Evolutionary conservation across 2,888 invertebrate species (phyloP).

Genomic region (Polietes domitor): DNA sequence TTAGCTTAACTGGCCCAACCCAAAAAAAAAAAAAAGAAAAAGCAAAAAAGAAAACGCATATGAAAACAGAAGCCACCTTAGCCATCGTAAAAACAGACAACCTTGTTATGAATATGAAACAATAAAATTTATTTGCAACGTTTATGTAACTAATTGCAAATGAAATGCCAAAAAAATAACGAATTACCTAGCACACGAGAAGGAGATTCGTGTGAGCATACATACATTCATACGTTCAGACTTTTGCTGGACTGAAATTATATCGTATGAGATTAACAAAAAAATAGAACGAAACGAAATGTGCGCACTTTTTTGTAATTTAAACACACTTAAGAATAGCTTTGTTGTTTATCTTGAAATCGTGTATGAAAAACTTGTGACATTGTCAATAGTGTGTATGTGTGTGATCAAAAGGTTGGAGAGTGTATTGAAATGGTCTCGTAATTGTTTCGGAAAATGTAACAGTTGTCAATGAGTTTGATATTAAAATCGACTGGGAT

Average conservation of each 20-base stretch:
- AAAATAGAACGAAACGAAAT: neutral
- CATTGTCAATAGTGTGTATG: neutral
- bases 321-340: constrained; percentile 21
- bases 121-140: constrained; percentile 77
- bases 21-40: constrained; percentile 7
- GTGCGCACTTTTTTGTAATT: neutral
- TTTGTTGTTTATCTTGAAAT: neutral
- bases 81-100: neutral
- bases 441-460: constrained; percentile 18
- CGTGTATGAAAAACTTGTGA: neutral
- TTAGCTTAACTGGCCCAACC: constrained; percentile 64
- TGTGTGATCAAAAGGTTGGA: neutral
- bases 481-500: constrained; percentile 33
- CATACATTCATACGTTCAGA: neutral
- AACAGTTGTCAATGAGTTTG: constrained; percentile 52
- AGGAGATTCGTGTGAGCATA: neutral
- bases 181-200: neutral
- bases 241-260: neutral
- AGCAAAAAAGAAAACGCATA: neutral
- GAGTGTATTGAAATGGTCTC: neutral
- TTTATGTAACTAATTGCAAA: constrained; percentile 67
- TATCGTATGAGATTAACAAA: neutral
- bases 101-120: constrained; percentile 64
- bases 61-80: neutral
- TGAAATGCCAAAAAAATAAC: constrained; percentile 49